These are phyloP conservation scores for Falco rusticolus DNA, from an alignment of 2,797 vertebrate species.

Conservation along the genomic window DNA sequence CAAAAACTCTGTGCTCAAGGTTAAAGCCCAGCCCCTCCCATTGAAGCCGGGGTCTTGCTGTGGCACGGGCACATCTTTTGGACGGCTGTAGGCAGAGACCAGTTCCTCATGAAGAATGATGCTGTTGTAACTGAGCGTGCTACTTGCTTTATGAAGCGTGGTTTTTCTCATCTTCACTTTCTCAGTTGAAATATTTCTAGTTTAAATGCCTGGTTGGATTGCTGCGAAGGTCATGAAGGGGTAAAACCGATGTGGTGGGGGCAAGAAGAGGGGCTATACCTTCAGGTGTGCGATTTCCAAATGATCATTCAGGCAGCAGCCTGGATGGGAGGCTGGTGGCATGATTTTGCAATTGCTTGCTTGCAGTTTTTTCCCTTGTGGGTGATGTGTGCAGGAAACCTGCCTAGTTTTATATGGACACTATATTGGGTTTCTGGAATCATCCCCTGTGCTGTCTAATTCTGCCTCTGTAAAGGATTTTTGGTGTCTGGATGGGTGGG, in stretches of 20 bases:
- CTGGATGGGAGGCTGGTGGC: not conserved
- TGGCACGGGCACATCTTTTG: not conserved
- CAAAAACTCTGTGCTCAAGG: conserved; percentile 1
- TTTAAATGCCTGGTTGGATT: not conserved
- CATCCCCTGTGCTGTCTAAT: not conserved
- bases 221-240: not conserved
- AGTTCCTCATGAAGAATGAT: not conserved
- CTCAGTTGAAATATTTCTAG: accelerated
- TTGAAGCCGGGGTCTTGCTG: not conserved
- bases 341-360: conserved; percentile 60
- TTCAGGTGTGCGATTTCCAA: not conserved
- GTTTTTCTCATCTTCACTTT: not conserved
- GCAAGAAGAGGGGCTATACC: not conserved
- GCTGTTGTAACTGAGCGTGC: not conserved
- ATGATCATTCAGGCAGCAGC: conserved; percentile 4
- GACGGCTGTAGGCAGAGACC: not conserved
- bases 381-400: conserved; percentile 1
- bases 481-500: conserved; percentile 7
- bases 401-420: conserved; percentile 7
- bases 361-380: conserved; percentile 49
- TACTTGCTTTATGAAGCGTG: not conserved
- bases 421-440: conserved; percentile 53
- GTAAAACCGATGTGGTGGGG: not conserved
- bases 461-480: conserved; percentile 42
- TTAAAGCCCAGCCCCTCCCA: conserved; percentile 4